Evolutionary conservation across 2,888 invertebrate genomes (phyloP).

Genomic region (Noctua janthina): DNA sequence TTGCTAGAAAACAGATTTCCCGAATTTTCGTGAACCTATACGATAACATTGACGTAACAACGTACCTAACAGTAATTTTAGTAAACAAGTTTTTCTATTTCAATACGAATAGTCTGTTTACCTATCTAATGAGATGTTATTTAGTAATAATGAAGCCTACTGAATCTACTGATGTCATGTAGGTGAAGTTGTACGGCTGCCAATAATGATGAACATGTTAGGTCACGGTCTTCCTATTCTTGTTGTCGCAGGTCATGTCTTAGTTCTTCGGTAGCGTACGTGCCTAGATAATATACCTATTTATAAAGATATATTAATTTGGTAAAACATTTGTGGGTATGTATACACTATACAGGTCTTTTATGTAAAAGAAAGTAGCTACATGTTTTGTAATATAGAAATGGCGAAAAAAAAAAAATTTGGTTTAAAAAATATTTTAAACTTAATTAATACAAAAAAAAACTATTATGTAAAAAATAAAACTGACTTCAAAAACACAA

Average conservation of each 20-base stretch:
- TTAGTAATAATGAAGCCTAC: not conserved
- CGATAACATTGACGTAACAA: not conserved
- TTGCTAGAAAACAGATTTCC: conserved; percentile 15
- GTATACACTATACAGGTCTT: no score
- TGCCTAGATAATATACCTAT: no score
- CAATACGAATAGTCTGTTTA: not conserved
- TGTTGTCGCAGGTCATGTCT: conserved; percentile 12
- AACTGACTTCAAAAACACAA: no score
- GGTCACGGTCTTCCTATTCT: conserved; percentile 1
- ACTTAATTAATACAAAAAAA: no score
- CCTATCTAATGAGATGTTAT: not conserved
- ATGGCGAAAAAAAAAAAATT: no score
- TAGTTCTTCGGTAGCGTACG: not conserved
- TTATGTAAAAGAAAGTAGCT: no score
- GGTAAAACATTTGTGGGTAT: no score
- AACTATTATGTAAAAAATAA: no score
- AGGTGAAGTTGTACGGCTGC: not conserved
- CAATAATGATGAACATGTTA: not conserved
- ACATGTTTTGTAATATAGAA: no score
- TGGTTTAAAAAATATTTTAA: no score
- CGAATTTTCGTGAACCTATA: conserved; percentile 60
- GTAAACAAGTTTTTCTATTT: conserved; percentile 22
- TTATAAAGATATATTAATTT: no score
- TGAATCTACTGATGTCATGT: no score
- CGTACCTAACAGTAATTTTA: not conserved